These are phyloP conservation scores for Lucinisca nassula DNA, from an alignment of 2,888 invertebrate species.

Conservation along the genomic window DNA sequence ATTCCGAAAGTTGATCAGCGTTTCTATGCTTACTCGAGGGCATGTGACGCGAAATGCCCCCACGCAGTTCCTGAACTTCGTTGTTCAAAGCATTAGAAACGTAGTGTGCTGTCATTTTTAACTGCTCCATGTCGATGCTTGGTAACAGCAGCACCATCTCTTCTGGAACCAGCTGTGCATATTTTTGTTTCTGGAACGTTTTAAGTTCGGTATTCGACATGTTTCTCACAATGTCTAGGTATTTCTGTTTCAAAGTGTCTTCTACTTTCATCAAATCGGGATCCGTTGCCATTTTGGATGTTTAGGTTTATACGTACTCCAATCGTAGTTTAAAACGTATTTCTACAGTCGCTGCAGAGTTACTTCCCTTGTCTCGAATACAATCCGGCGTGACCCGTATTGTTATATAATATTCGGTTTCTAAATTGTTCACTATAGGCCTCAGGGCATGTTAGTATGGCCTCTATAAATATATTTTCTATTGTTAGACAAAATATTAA, in stretches of 20 bases:
- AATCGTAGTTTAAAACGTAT: background rate
- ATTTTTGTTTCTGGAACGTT: background rate
- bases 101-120: background rate
- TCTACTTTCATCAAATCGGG: background rate
- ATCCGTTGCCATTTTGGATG: background rate
- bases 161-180: background rate
- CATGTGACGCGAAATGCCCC: background rate
- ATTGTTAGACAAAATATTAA: too few relatives aligned
- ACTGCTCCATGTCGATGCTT: background rate
- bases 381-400: background rate
- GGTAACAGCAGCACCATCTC: background rate
- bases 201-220: background rate
- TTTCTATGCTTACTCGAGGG: background rate
- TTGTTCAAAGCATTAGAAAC: background rate
- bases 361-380: conserved; percentile 4
- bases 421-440: background rate
- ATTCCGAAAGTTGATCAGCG: background rate
- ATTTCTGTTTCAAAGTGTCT: background rate
- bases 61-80: background rate
- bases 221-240: background rate
- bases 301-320: background rate
- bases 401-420: background rate
- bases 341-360: background rate
- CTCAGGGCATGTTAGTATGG: too few relatives aligned
- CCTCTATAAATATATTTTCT: too few relatives aligned